Evolutionary conservation across 1,140 invertebrate species (phyloP).

Genomic region (Temnothorax longispinosus): DNA sequence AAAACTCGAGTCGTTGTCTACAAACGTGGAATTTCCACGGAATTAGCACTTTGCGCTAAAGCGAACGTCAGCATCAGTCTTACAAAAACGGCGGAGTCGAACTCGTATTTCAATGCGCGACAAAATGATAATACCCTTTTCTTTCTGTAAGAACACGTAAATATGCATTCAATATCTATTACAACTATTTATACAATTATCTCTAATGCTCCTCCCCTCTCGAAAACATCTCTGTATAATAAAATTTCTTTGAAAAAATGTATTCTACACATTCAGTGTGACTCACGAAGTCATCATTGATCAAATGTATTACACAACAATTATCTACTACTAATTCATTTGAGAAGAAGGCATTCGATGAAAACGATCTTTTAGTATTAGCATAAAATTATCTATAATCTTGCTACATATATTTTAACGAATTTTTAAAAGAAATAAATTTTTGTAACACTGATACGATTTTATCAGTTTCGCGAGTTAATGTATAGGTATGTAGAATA

Average conservation of each 20-base stretch:
- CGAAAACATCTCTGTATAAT: not conserved
- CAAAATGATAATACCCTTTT: not conserved
- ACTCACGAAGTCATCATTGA: no score
- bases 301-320: no score
- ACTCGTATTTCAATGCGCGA: not conserved
- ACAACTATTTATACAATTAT: not conserved
- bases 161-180: not conserved
- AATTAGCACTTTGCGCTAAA: slow-evolving; percentile 17
- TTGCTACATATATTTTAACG: no score
- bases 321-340: no score
- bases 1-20: slow-evolving; percentile 63
- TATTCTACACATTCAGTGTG: no score
- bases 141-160: not conserved
- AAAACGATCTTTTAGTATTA: no score
- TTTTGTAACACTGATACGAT: no score
- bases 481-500: no score
- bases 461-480: no score
- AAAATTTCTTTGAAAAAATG: not conserved
- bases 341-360: no score
- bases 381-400: no score
- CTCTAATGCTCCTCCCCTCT: not conserved
- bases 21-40: slow-evolving; percentile 59
- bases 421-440: no score
- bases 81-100: not conserved
- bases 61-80: slow-evolving; percentile 39